Evolutionary conservation across 2,797 vertebrate species (phyloP).

Genomic region (Spea hammondii): DNA sequence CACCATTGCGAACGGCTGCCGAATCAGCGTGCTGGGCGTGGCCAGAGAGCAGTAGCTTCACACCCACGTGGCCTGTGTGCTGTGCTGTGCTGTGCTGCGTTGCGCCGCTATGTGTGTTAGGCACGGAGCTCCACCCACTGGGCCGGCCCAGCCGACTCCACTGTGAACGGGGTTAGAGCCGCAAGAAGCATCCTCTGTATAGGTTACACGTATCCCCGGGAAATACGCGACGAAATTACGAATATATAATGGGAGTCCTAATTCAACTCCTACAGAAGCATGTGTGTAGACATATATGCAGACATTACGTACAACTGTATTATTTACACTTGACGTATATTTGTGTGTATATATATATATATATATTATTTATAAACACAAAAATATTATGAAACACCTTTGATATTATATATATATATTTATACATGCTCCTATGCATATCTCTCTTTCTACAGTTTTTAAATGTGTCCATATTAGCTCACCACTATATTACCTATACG

Average conservation of each 20-base stretch:
- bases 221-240: too few relatives aligned
- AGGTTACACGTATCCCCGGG: background rate
- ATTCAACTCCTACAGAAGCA: background rate
- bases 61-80: conserved; percentile 31
- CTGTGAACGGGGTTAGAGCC: background rate
- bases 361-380: too few relatives aligned
- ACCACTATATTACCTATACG: background rate
- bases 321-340: too few relatives aligned
- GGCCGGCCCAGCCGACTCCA: background rate
- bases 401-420: too few relatives aligned
- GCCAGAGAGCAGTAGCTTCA: conserved; percentile 1
- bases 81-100: background rate
- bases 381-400: too few relatives aligned
- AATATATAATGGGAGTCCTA: too few relatives aligned
- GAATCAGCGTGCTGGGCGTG: background rate
- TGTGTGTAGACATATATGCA: background rate
- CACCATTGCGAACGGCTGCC: background rate
- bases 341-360: too few relatives aligned
- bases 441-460: too few relatives aligned
- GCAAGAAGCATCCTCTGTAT: background rate
- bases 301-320: too few relatives aligned
- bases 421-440: too few relatives aligned
- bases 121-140: background rate
- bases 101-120: background rate
- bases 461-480: too few relatives aligned